Evolutionary conservation across 2,888 invertebrate species (phyloP), one percentile per base, ranked within the genome.

Genomic region (Neocrepidodera transversa): DNA sequence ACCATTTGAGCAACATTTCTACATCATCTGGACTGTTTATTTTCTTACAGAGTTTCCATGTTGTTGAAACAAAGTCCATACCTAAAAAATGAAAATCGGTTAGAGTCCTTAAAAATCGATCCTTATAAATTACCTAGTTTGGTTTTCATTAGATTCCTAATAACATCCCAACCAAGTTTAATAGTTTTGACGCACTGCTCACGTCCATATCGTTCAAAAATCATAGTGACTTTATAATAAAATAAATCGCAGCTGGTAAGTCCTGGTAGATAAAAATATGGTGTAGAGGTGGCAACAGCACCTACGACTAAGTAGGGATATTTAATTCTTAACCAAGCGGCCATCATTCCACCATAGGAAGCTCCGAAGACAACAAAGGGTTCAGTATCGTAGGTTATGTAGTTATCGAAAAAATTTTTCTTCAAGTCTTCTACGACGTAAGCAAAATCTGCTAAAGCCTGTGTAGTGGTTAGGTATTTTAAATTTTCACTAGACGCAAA

Each of bases 291-390:
- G 2, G 98, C 96, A 62, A 98, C 86, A 1, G 97, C 90, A 0
- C 97, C 97, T 26, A 84, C 81, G 7, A 96, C 87, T 16, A 93
- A 74, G 74, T 95, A 91, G 0, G 97, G 97, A 81, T 97, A 98
- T 80, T 97, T 98, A 80, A 96, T 91, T 30, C 98, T 86, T 73
- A 98, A 86, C 92, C 97, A 99, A 0, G 97, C 93, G 0, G 97
- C 86, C 35, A 99, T 80, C 98, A 99, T 98, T 11, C 98, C 98
- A 0, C 98, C 98, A 77, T 99, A 98, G 0, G 96, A 96, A 0
- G 97, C 89, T 60, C 89, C 89, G 77, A 89, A 87, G 1, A 91
- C 92, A 65, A 97, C 88, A 7, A 97, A 92, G 0, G 95, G 92
- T 71, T 89, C 86, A 50, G 82, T 11, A 80, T 81, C 48, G 71